Evolutionary conservation across 2,888 invertebrate species (phyloP).

Genomic region (Dendrolimus houi): DNA sequence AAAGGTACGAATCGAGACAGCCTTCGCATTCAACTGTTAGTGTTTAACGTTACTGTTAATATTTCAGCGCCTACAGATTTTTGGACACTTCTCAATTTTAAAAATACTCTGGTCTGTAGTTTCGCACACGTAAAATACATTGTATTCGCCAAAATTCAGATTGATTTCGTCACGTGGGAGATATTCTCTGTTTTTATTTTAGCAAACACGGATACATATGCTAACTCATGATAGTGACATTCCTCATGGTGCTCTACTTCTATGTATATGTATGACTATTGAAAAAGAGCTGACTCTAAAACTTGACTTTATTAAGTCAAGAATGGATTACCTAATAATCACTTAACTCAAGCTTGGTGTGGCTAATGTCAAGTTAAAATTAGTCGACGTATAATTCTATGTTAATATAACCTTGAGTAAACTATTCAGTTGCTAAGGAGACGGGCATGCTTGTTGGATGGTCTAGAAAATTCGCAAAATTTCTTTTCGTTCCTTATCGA

Average conservation of each 20-base stretch:
- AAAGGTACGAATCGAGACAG: conserved; percentile 29
- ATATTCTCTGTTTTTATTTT: too few species aligned
- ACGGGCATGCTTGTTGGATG: not conserved
- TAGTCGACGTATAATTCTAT: not conserved
- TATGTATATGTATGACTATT: too few species aligned
- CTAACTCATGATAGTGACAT: too few species aligned
- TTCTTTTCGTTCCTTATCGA: not conserved
- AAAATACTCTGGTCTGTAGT: conserved; percentile 1
- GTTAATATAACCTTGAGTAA: not conserved
- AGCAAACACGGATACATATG: too few species aligned
- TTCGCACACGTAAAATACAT: conserved; percentile 4
- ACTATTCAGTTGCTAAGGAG: not conserved
- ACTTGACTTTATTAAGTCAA: too few species aligned
- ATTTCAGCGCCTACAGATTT: not conserved
- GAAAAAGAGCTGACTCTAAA: too few species aligned
- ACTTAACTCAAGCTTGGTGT: too few species aligned
- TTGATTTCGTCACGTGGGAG: not conserved
- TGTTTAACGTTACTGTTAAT: not conserved
- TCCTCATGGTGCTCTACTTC: too few species aligned
- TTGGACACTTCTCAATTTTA: conserved; percentile 6
- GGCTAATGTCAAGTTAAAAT: too few species aligned
- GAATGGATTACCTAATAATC: too few species aligned
- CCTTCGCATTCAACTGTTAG: not conserved
- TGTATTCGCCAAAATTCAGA: conserved; percentile 1
- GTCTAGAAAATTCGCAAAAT: not conserved